These are phyloP conservation scores for Reticulitermes speratus DNA, from an alignment of 1,140 invertebrate species.

Conservation along the genomic window DNA sequence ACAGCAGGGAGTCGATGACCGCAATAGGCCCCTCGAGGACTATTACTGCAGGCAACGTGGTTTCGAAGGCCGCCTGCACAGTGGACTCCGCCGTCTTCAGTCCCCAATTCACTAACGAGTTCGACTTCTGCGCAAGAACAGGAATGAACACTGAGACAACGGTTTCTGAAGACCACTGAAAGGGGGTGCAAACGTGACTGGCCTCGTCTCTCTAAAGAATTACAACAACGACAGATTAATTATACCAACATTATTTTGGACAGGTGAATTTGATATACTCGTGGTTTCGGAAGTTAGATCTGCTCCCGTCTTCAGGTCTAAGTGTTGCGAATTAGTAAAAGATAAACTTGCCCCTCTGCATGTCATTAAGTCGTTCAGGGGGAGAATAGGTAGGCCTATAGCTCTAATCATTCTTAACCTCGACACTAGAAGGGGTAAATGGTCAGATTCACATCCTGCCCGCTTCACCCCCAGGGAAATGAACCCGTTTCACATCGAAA, in stretches of 20 bases:
- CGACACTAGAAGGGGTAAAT: no score
- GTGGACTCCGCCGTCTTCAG: slow-evolving; percentile 69
- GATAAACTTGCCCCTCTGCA: no score
- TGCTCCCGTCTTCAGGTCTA: no score
- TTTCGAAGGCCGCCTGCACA: slow-evolving; percentile 62
- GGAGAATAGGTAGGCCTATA: no score
- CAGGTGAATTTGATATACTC: neutral
- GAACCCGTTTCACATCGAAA: no score
- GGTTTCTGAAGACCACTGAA: neutral
- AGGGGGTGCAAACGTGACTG: neutral
- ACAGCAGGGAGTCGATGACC: slow-evolving; percentile 71
- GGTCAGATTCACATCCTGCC: no score
- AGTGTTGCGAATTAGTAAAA: no score
- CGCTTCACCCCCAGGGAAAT: no score
- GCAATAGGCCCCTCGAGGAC: slow-evolving; percentile 66
- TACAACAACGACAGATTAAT: slow-evolving; percentile 21
- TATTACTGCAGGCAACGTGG: slow-evolving; percentile 64
- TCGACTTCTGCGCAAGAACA: slow-evolving; percentile 57
- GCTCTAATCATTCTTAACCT: no score
- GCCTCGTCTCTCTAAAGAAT: slow-evolving; percentile 8
- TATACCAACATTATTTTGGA: neutral
- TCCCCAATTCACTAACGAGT: slow-evolving; percentile 69
- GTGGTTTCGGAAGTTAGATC: neutral
- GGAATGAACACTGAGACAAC: slow-evolving; percentile 25
- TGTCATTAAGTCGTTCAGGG: no score